Evolutionary conservation across 2,797 vertebrate genomes (phyloP).

Genomic region (Pseudomugil tenellus): DNA sequence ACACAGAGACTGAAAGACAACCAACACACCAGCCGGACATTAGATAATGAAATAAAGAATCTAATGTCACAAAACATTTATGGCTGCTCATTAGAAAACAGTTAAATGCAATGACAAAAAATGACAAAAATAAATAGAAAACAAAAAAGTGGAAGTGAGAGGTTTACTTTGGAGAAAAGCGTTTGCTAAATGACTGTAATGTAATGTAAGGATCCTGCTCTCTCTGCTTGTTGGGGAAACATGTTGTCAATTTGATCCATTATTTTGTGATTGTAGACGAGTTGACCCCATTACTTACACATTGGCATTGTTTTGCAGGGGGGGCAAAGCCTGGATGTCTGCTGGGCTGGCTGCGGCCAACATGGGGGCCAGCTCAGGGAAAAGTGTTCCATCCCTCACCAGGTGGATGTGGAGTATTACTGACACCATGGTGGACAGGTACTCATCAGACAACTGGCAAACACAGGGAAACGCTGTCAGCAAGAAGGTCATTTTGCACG

Average conservation of each 20-base stretch:
- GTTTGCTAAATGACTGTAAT: too few relatives aligned
- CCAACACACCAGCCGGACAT: too few relatives aligned
- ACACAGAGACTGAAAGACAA: too few relatives aligned
- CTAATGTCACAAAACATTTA: background rate
- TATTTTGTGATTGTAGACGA: background rate
- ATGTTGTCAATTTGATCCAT: background rate
- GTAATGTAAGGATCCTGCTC: too few relatives aligned
- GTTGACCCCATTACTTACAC: constrained; percentile 71
- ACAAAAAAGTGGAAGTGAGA: too few relatives aligned
- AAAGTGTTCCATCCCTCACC: constrained; percentile 67
- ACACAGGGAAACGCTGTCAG: constrained; percentile 19
- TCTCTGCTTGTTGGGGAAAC: too few relatives aligned
- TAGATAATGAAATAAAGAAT: background rate
- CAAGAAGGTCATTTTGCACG: background rate
- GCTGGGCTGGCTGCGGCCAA: constrained; percentile 62
- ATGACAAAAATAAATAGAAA: too few relatives aligned
- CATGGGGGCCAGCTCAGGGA: constrained; percentile 74
- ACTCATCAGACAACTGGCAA: constrained; percentile 72
- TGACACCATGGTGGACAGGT: constrained; percentile 77
- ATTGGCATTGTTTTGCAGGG: constrained; percentile 60
- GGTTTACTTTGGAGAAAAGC: too few relatives aligned
- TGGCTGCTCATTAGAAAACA: too few relatives aligned
- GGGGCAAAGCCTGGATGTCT: constrained; percentile 77
- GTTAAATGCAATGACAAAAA: too few relatives aligned
- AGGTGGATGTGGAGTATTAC: constrained; percentile 79